Conservation (phyloP, 2,113 vertebrate genomes). For the Apistogramma diplotaenia region DNA sequence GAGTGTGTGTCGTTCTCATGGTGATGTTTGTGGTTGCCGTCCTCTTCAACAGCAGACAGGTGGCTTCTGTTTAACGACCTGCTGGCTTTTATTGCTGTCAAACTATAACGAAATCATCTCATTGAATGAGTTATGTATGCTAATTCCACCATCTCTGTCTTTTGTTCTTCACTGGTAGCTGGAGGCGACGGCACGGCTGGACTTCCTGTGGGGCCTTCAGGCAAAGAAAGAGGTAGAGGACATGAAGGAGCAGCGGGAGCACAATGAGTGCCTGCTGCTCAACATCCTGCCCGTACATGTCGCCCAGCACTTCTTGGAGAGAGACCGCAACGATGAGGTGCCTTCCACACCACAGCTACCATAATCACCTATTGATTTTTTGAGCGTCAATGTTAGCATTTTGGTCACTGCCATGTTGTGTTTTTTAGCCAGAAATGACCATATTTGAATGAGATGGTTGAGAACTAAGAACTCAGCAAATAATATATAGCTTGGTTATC, state of each 20-base stretch:
- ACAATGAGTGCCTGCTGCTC: conserved; percentile 90
- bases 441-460: neutral
- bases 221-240: conserved; percentile 55
- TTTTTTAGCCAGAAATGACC: neutral
- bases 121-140: neutral
- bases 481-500: neutral
- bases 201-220: conserved; percentile 62
- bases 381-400: neutral
- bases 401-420: neutral
- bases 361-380: neutral
- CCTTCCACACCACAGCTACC: neutral
- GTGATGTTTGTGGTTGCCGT: conserved; percentile 87
- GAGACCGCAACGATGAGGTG: conserved; percentile 87
- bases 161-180: conserved; percentile 71
- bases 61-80: conserved; percentile 40
- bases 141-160: neutral
- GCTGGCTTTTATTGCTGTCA: neutral
- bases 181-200: conserved; percentile 86
- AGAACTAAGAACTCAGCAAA: neutral
- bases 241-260: conserved; percentile 73
- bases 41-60: conserved; percentile 92
- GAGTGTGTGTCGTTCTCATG: conserved; percentile 86
- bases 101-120: no score
- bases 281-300: conserved; percentile 90
- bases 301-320: conserved; percentile 88